Evolutionary conservation across 2,113 vertebrate genomes (phyloP).

Genomic region (Odocoileus virginianus): DNA sequence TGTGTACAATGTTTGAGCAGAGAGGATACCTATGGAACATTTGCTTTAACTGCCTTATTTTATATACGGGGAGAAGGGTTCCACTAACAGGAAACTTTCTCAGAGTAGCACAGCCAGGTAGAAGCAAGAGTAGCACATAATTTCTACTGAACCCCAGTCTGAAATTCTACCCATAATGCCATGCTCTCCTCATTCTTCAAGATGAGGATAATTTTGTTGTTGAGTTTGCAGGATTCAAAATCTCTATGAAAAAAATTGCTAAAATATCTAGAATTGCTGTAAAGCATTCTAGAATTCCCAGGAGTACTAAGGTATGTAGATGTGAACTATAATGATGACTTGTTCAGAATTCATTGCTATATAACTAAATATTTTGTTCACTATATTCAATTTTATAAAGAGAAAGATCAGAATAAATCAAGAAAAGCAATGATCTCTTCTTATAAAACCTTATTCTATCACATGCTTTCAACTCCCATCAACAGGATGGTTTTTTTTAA

Average conservation of each 20-base stretch:
- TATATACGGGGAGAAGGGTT: not conserved
- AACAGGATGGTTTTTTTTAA: not conserved
- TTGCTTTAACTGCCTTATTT: not conserved
- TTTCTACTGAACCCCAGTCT: not conserved
- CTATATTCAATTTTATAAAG: not conserved
- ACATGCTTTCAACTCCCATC: not conserved
- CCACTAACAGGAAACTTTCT: not conserved
- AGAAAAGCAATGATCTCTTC: not conserved
- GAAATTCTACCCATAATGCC: not conserved
- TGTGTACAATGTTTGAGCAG: not conserved
- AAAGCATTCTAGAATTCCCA: not conserved
- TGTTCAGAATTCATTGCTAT: not conserved
- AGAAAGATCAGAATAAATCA: not conserved
- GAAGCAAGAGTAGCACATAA: not conserved
- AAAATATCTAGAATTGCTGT: not conserved
- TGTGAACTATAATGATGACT: not conserved
- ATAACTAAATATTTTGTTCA: not conserved
- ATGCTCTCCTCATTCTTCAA: not conserved
- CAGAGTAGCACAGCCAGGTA: not conserved
- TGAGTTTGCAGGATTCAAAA: not conserved
- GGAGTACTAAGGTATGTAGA: not conserved
- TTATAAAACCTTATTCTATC: not conserved
- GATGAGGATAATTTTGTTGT: not conserved
- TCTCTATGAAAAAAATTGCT: not conserved
- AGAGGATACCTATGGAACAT: not conserved